Conservation (phyloP, 2,797 vertebrate genomes). For the Gorsachius magnificus region DNA sequence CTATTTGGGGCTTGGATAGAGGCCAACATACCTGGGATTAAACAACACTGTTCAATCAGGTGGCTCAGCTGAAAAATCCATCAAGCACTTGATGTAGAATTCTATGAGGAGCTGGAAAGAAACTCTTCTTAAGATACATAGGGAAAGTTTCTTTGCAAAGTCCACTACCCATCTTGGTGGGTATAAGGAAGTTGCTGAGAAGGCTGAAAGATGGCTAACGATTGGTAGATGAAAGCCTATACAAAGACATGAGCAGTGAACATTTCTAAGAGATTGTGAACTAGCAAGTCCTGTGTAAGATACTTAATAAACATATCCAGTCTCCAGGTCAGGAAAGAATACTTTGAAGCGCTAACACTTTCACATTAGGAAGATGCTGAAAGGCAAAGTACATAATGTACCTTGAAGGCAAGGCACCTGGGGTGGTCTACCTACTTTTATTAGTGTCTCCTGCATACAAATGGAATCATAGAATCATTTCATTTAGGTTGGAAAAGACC, state of each 20-base stretch:
- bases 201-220: background rate
- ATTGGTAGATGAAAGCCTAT: background rate
- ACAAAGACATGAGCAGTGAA: background rate
- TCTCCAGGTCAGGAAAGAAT: background rate
- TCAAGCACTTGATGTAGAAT: background rate
- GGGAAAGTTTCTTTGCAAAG: background rate
- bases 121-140: background rate
- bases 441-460: background rate
- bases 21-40: background rate
- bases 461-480: too few species aligned
- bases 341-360: background rate
- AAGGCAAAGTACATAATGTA: background rate
- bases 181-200: background rate
- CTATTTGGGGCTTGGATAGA: background rate
- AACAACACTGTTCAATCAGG: background rate
- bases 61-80: background rate
- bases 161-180: background rate
- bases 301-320: background rate
- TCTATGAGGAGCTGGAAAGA: background rate
- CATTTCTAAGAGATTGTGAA: background rate
- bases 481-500: too few species aligned
- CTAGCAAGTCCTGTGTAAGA: background rate
- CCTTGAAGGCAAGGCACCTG: background rate
- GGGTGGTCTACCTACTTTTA: background rate
- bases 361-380: background rate